Conservation (phyloP, 2,797 vertebrate species). For the Sebastes itinus region DNA sequence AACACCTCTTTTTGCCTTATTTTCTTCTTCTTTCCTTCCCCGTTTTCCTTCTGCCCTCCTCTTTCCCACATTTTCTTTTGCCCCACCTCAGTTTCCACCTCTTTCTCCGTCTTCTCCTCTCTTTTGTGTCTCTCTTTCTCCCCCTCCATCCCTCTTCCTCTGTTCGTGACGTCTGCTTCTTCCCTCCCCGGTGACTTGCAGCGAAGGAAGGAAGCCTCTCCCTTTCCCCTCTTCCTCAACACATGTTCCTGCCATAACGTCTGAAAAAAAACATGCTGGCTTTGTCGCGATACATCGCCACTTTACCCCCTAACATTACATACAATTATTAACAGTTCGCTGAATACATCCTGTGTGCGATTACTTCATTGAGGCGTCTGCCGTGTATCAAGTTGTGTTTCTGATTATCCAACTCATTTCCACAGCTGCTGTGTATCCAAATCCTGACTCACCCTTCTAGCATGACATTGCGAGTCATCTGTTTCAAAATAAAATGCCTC, state of each 20-base stretch:
- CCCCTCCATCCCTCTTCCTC: conserved; percentile 50
- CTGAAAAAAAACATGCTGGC: conserved; percentile 28
- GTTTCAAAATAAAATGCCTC: conserved; percentile 34
- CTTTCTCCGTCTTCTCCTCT: background rate
- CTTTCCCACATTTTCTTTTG: conserved; percentile 9
- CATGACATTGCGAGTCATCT: conserved; percentile 33
- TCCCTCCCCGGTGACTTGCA: conserved; percentile 60
- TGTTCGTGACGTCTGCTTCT: conserved; percentile 49
- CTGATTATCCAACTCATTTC: conserved; percentile 33
- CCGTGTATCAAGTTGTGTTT: conserved; percentile 38
- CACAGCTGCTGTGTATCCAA: conserved; percentile 49
- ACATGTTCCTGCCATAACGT: conserved; percentile 62
- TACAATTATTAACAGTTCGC: background rate
- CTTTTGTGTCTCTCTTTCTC: conserved; percentile 23
- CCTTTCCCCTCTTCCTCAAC: conserved; percentile 71
- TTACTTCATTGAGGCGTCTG: background rate
- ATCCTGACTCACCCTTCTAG: conserved; percentile 42
- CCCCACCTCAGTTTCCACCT: conserved; percentile 13
- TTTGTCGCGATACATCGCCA: conserved; percentile 8
- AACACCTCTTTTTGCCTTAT: conserved; percentile 24
- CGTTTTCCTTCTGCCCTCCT: background rate
- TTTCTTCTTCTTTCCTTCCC: conserved; percentile 18
- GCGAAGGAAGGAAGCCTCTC: conserved; percentile 80
- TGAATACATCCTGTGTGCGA: background rate
- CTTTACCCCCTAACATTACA: background rate